Percentiles rank a stretch among this genome's conserved stretches.
phyloP scores from a whole-genome alignment of 2,797 vertebrate genomes.

The Eleutherodactylus coqui region DNA sequence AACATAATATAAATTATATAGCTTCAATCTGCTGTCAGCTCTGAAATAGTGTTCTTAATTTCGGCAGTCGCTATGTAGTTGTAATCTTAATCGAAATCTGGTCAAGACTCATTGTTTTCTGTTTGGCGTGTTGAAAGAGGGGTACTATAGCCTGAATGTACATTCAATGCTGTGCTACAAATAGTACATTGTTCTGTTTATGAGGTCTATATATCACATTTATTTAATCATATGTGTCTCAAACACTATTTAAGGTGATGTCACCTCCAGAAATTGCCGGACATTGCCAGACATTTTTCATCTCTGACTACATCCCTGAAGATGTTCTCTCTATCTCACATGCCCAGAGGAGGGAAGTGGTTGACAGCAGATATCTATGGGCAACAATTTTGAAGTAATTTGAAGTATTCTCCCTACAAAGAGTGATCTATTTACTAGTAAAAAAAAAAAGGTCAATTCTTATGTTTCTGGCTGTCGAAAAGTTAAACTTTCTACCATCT shows the following conservation, averaged over 20 bases:
- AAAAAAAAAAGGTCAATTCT: background rate
- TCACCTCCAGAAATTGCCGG: too few relatives aligned
- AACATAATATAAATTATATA: background rate
- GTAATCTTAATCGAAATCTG: constrained; percentile 47
- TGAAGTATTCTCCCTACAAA: background rate
- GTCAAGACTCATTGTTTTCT: constrained; percentile 18
- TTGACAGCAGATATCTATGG: background rate
- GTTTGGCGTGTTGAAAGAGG: background rate
- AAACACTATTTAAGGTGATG: background rate
- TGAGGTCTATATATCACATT: background rate
- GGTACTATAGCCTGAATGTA: background rate
- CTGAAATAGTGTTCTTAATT: constrained; percentile 23
- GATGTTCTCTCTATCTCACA: too few relatives aligned
- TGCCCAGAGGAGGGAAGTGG: too few relatives aligned
- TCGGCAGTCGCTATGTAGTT: background rate
- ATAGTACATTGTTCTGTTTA: background rate
- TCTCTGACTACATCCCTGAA: too few relatives aligned
- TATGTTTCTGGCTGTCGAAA: background rate
- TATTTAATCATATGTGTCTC: too few relatives aligned
- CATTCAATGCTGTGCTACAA: background rate
- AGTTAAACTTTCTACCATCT: background rate
- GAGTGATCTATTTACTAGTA: background rate
- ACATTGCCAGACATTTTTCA: too few relatives aligned
- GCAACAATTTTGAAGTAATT: too few relatives aligned
- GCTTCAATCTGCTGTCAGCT: background rate